These are phyloP conservation scores for Drymonia ruficornis DNA, from an alignment of 2,888 invertebrate species.

Conservation along the genomic window DNA sequence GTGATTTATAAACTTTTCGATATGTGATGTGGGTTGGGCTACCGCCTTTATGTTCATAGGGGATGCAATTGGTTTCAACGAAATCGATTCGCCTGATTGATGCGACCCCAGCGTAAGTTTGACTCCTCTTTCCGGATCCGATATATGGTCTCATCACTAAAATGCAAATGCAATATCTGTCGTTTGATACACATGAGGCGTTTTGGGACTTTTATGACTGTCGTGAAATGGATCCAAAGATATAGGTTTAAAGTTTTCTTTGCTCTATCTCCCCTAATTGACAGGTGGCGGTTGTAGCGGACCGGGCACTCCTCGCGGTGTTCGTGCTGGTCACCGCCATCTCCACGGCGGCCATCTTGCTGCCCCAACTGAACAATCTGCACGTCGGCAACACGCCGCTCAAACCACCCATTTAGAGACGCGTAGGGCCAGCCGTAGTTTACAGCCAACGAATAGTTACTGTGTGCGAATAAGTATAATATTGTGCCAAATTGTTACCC, in stretches of 20 bases:
- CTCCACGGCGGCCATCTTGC: slow-evolving; percentile 91
- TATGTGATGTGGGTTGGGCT: no score
- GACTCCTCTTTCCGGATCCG: no score
- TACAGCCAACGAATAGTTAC: slow-evolving; percentile 48
- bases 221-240: no score
- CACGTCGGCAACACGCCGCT: slow-evolving; percentile 79
- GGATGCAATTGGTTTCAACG: no score
- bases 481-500: slow-evolving; percentile 33
- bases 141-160: no score
- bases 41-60: no score
- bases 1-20: no score
- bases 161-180: no score
- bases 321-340: slow-evolving; percentile 91
- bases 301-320: slow-evolving; percentile 90
- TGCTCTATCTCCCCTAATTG: slow-evolving; percentile 10
- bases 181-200: no score
- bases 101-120: no score
- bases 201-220: no score
- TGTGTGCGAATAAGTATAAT: slow-evolving; percentile 32
- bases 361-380: slow-evolving; percentile 86
- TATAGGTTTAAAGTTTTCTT: background rate
- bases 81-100: no score
- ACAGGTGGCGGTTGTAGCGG: slow-evolving; percentile 91
- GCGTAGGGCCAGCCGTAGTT: slow-evolving; percentile 24
- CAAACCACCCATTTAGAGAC: slow-evolving; percentile 69